Evolutionary conservation across 2,113 vertebrate genomes (phyloP).

Genomic region (Kobus ellipsiprymnus): DNA sequence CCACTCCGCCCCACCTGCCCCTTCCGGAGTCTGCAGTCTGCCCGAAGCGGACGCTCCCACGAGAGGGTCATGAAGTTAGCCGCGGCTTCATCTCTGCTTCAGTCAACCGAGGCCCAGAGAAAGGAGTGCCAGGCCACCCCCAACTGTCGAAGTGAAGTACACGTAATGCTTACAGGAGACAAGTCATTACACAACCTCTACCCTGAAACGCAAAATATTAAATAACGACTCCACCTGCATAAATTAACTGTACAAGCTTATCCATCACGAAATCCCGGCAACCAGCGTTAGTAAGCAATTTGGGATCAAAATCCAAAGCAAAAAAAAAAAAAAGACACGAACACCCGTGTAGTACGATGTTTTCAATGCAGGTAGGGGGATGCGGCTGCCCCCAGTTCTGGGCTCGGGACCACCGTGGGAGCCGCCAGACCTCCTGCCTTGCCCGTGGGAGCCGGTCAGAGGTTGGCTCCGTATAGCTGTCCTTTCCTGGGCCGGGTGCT

Average conservation of each 20-base stretch:
- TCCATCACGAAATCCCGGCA: neutral
- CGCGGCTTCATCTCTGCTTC: neutral
- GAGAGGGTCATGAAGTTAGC: rapidly evolving
- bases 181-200: neutral
- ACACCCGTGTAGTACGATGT: neutral
- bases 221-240: neutral
- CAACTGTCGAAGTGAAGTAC: rapidly evolving
- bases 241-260: neutral
- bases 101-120: neutral
- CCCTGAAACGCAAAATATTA: neutral
- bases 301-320: neutral
- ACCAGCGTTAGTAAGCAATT: neutral
- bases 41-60: no score
- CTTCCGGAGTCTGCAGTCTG: neutral
- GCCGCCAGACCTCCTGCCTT: neutral
- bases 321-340: neutral
- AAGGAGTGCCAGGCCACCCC: neutral
- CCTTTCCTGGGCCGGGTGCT: neutral
- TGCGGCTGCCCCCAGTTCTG: neutral
- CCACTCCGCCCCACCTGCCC: neutral
- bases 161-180: neutral
- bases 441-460: rapidly evolving
- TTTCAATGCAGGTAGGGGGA: neutral
- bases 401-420: rapidly evolving
- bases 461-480: rapidly evolving